A percentile compares a stretch with the other conserved stretches of the same genome.
Conservation (phyloP, 2,888 invertebrate genomes). For the Gymnosoma rotundatum region DNA sequence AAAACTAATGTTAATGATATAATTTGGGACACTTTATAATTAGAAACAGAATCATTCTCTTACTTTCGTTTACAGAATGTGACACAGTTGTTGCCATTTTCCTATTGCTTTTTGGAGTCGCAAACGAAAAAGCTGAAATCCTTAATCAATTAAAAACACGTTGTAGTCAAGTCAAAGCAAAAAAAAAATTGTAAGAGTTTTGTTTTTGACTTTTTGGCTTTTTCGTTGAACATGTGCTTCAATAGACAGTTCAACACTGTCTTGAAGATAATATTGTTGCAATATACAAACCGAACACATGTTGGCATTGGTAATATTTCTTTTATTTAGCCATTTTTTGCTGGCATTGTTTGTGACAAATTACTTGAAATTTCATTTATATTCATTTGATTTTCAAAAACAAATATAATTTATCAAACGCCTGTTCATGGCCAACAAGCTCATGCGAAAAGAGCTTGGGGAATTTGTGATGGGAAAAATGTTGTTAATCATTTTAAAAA, state of each 20-base stretch:
- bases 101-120: too few relatives aligned
- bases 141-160: slow-evolving; percentile 50
- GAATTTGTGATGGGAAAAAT: neutral
- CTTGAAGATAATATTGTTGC: neutral
- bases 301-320: neutral
- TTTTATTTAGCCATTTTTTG: slow-evolving; percentile 8
- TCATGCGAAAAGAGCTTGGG: neutral
- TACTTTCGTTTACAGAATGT: slow-evolving; percentile 13
- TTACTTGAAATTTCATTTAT: slow-evolving; percentile 42
- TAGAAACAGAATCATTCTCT: slow-evolving; percentile 7
- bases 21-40: slow-evolving; percentile 30
- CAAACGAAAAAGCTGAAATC: neutral
- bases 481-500: neutral
- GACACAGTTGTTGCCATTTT: slow-evolving; percentile 38
- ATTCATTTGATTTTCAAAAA: slow-evolving; percentile 40
- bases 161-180: neutral
- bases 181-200: neutral
- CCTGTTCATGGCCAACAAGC: neutral
- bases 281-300: too few relatives aligned
- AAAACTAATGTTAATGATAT: slow-evolving; percentile 15
- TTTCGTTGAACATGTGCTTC: neutral
- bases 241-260: neutral
- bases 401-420: slow-evolving; percentile 39
- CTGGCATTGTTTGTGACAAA: slow-evolving; percentile 44
- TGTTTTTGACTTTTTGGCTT: neutral